Evolutionary conservation across 2,888 invertebrate species (phyloP), one percentile per base, ranked within the genome.

Genomic region (Apoda limacodes): DNA sequence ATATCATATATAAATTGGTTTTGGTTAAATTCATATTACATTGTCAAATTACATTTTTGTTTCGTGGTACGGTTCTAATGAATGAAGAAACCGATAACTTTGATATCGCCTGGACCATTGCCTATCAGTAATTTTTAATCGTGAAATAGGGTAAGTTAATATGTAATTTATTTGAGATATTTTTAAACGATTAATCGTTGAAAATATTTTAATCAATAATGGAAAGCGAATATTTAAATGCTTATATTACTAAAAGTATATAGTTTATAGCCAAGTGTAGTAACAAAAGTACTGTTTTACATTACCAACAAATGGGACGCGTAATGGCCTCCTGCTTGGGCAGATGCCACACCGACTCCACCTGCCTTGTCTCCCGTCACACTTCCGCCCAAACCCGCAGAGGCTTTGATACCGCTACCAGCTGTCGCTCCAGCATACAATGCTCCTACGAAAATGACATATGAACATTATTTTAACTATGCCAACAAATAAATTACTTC

Each of bases 391-490:
- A 84, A 59, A 9, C 83, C 83, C 2, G 84, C 80, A 13, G 64
- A 58, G 1, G 84, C 84, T 9, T 64, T 65, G 2, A 83, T 60
- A 27, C 76, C 76, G n/a, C 78, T 82, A 5, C 84, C 84, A 19
- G 84, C 82, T 2, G 84, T 84, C 2, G 86, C 85, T 17, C 82
- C 84, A 22, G 87, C 86, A 34, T 71, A 86, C 0, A 86, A 52
- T 10, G 81, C 81, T 33, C 86, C 86, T 61, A 43, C n/a, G n/a
- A n/a, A n/a, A n/a, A n/a, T n/a, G 35, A 35, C 34, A 27, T 32
- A 10, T 26, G 25, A 19, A 22, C 17, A 40, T 20, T 20, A 23
- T 13, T 11, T 27, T 22, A n/a, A 28, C 11, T 25, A n/a, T n/a
- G n/a, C n/a, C n/a, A 28, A 19, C 40, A 22, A 36, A 35, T 27